These are phyloP conservation scores for Lagopus leucura DNA, from an alignment of 2,113 vertebrate species.

Conservation along the genomic window DNA sequence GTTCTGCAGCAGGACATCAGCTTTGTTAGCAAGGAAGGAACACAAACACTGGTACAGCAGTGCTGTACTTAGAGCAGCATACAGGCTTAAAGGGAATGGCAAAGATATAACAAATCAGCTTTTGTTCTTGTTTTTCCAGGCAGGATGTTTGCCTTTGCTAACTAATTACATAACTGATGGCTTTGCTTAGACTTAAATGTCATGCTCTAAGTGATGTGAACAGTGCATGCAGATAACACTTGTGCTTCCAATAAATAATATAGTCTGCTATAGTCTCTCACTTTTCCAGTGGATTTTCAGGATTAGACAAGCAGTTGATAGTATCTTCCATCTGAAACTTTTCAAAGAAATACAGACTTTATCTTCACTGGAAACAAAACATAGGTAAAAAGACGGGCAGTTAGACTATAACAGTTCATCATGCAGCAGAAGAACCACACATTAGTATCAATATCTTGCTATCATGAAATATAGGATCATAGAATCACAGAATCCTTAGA, in stretches of 20 bases:
- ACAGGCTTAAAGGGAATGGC: conserved; percentile 63
- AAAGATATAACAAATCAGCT: conserved; percentile 66
- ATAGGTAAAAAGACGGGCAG: neutral
- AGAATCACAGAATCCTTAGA: no score
- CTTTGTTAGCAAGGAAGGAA: conserved; percentile 45
- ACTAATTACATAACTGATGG: conserved; percentile 74
- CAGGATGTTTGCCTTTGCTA: conserved; percentile 69
- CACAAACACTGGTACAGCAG: conserved; percentile 45
- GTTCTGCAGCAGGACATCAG: conserved; percentile 23
- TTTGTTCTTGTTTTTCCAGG: conserved; percentile 74
- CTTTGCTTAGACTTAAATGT: conserved; percentile 78
- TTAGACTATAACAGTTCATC: neutral
- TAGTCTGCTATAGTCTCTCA: neutral
- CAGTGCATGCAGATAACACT: conserved; percentile 48
- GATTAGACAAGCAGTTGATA: neutral
- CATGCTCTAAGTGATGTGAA: conserved; percentile 53
- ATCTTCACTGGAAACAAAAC: neutral
- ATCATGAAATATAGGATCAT: neutral
- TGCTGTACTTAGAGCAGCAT: conserved; percentile 52
- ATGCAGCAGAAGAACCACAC: neutral
- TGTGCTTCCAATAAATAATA: conserved; percentile 43
- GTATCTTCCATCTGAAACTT: neutral
- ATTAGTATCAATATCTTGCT: neutral
- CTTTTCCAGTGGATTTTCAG: neutral
- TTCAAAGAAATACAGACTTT: neutral